These are phyloP conservation scores for Drosophila mercatorum DNA, from an alignment of 2,888 invertebrate species.

Conservation along the genomic window DNA sequence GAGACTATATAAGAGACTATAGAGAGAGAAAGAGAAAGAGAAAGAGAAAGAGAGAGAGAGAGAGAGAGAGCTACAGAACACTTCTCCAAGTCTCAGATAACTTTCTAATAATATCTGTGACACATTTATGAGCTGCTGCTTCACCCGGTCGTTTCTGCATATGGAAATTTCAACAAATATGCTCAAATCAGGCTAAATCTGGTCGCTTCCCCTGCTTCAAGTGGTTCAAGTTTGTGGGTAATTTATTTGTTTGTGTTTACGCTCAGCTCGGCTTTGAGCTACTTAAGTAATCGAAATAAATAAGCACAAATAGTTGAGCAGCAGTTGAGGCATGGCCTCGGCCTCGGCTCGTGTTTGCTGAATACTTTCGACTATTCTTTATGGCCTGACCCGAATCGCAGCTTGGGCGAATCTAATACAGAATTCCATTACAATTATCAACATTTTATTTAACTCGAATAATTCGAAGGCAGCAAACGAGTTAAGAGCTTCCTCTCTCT, in stretches of 20 bases:
- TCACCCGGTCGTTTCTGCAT: neutral
- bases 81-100: neutral
- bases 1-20: too few relatives aligned
- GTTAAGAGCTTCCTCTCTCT: slow-evolving; percentile 21
- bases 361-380: neutral
- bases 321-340: slow-evolving; percentile 8
- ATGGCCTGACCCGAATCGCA: neutral
- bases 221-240: slow-evolving; percentile 1
- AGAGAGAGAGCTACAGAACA: neutral
- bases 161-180: slow-evolving; percentile 2
- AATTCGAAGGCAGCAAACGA: slow-evolving; percentile 55
- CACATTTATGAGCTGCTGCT: neutral
- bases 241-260: slow-evolving; percentile 56
- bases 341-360: neutral
- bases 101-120: neutral
- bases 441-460: slow-evolving; percentile 68
- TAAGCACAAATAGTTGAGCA: slow-evolving; percentile 30
- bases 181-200: neutral
- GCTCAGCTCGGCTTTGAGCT: slow-evolving; percentile 36
- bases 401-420: slow-evolving; percentile 49
- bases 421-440: slow-evolving; percentile 75
- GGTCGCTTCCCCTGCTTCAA: neutral
- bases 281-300: slow-evolving; percentile 71
- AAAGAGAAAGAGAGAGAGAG: neutral
- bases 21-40: neutral